Evolutionary conservation across 2,888 invertebrate species (phyloP), one percentile per base, ranked within the genome.

Genomic region (Synergus itoensis): DNA sequence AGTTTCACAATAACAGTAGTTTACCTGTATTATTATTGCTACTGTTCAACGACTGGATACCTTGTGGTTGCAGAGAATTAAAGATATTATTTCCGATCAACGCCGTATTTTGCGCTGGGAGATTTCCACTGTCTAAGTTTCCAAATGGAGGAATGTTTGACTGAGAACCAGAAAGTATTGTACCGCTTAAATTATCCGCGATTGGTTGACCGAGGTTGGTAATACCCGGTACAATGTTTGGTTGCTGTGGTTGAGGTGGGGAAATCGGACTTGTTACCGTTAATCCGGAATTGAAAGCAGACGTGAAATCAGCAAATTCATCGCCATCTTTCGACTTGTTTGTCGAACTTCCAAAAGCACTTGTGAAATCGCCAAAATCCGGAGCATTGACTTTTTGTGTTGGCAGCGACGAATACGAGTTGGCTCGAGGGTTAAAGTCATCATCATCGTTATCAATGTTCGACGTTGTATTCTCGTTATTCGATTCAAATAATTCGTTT

Each of bases 301-400:
- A 95, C 81, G 94, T 94, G 91, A 97, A 97, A 92, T 97, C 97
- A 0, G 97, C 97, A 92, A 97, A 97, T 84, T 96, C 96, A 86
- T 95, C 96, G 81, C 91, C 93, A 80, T 89, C 89, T 81, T 89
- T 89, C 78, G 81, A 79, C 78, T 87, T 88, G 36, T 83, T 81
- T n/a, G 85, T 82, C 9, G 88, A 81, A 77, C 90, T 88, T 16
- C 93, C 93, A 90, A 97, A 97, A 0, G 96, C 97, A 82, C 95
- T 94, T 5, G 95, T 93, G 90, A 97, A 97, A 92, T 97, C 96
- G 0, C 97, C 97, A 91, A 97, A 97, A 80, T 97, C 97, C 53
- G 89, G 63, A 60, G 88, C 45, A 86, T 90, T 91, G 1, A 84
- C 79, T 75, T 88, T 89, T 53, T 89, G 89, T 40, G 83, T 48